Evolutionary conservation across 2,888 invertebrate genomes (phyloP).

Genomic region (Metalampra italica): DNA sequence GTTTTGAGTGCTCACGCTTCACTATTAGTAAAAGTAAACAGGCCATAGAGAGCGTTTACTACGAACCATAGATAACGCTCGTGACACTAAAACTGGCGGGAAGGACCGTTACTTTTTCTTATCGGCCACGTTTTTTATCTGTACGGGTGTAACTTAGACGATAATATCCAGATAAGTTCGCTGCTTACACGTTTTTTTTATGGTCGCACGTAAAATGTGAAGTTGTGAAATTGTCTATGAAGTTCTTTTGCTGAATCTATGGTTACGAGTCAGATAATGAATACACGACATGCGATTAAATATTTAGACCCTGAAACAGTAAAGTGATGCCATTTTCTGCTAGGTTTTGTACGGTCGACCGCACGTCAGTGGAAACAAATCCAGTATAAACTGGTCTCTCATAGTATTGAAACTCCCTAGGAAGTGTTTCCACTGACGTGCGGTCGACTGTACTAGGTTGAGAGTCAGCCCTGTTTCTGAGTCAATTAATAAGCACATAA

Average conservation of each 20-base stretch:
- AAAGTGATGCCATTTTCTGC: too few species aligned
- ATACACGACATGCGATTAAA: not conserved
- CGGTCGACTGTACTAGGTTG: too few species aligned
- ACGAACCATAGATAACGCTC: conserved; percentile 3
- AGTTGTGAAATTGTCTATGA: not conserved
- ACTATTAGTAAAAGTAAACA: not conserved
- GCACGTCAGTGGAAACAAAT: too few species aligned
- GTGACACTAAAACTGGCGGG: conserved; percentile 4
- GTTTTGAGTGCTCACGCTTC: not conserved
- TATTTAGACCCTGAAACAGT: too few species aligned
- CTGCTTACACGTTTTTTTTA: not conserved
- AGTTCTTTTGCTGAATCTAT: not conserved
- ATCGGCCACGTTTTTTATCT: conserved; percentile 3
- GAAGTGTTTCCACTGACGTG: too few species aligned
- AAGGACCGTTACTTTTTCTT: conserved; percentile 2
- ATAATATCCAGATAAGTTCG: conserved; percentile 2
- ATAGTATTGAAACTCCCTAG: too few species aligned
- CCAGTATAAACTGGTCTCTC: too few species aligned
- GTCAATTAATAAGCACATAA: too few species aligned
- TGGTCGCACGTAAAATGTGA: not conserved
- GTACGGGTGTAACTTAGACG: conserved; percentile 3
- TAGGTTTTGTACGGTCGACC: too few species aligned
- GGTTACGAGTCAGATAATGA: not conserved
- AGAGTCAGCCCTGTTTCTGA: too few species aligned
- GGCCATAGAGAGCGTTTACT: not conserved